phyloP scores from a whole-genome alignment of 2,113 vertebrate species.

The Corvus cornix region DNA sequence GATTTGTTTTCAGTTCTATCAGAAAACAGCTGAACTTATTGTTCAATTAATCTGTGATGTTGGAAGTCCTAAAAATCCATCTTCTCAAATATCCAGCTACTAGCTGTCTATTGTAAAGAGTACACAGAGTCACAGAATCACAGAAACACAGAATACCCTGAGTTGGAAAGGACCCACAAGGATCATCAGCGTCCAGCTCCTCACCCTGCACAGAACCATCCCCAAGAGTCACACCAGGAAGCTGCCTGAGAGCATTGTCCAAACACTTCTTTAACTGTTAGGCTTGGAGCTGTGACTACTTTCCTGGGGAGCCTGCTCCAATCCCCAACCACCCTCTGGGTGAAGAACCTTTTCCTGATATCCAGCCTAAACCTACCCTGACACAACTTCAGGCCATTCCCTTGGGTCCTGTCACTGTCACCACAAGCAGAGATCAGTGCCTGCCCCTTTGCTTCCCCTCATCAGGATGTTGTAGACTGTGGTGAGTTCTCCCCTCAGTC shows the following conservation, averaged over 20 bases:
- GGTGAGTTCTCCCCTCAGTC: background rate
- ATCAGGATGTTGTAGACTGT: background rate
- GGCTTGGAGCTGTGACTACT: background rate
- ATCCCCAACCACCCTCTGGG: accelerated
- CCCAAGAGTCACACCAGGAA: background rate
- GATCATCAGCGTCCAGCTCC: background rate
- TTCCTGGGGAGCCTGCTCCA: background rate
- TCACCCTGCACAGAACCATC: background rate
- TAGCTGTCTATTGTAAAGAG: background rate
- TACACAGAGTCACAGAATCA: background rate
- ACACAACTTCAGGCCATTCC: background rate
- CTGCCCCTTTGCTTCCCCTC: background rate
- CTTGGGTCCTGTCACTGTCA: accelerated
- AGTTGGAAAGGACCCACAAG: background rate
- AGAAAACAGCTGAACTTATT: background rate
- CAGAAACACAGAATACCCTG: background rate
- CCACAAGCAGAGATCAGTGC: accelerated
- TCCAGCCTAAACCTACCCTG: too few species aligned
- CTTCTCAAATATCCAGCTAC: background rate
- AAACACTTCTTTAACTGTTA: background rate
- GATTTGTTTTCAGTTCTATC: background rate
- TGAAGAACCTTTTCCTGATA: background rate
- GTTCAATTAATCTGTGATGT: background rate
- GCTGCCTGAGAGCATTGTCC: background rate
- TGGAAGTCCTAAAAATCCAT: background rate